These are phyloP conservation scores for Meda fulgida DNA, from an alignment of 2,797 vertebrate species.

Conservation along the genomic window DNA sequence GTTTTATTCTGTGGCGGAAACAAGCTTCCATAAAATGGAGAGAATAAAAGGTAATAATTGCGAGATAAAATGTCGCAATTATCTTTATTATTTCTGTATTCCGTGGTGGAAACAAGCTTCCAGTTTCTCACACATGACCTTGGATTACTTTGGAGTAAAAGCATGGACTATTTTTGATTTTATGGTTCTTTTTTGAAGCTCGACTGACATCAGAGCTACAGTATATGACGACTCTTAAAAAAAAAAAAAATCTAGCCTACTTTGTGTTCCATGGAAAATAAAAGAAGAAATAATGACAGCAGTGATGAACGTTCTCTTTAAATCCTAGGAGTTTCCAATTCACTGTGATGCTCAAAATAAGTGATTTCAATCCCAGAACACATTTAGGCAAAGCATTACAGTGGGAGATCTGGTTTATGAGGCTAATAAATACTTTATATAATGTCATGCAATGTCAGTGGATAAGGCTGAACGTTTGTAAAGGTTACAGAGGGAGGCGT, in stretches of 20 bases:
- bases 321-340: constrained; percentile 20
- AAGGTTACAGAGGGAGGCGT: background rate
- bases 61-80: background rate
- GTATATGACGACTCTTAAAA: background rate
- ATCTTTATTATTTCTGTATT: background rate
- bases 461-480: background rate
- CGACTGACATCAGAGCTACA: background rate
- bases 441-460: constrained; percentile 19
- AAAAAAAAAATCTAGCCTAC: too few relatives aligned
- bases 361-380: background rate
- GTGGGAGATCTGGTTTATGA: background rate
- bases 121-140: background rate
- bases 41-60: background rate
- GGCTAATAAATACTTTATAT: constrained; percentile 17
- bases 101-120: background rate
- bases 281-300: background rate
- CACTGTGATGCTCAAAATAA: background rate
- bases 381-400: background rate
- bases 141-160: background rate
- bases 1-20: too few relatives aligned
- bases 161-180: background rate
- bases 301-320: constrained; percentile 60
- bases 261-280: too few relatives aligned
- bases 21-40: too few relatives aligned
- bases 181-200: background rate